Evolutionary conservation across 2,113 vertebrate species (phyloP), one percentile per base, ranked within the genome.

Genomic region (Lasiurus cinereus): DNA sequence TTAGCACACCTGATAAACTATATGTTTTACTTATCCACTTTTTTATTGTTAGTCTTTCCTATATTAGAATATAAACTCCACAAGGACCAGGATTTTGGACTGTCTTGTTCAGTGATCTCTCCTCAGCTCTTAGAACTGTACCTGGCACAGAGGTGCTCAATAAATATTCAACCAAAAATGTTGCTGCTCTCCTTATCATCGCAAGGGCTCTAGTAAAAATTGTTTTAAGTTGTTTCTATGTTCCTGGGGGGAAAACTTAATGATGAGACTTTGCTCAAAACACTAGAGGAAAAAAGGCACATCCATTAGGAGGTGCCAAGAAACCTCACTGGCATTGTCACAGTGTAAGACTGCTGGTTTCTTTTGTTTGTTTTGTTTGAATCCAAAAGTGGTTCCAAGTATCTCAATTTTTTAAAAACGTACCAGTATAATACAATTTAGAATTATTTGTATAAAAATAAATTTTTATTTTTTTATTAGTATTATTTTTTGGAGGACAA

Each of bases 371-470:
- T 50, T 72, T 88, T 54, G 13, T 73, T 89, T 89, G 14, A 77
- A 89, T 70, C 52, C 24, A 54, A 79, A 78, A 54, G 16, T 62
- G 22, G 31, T 12, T 72, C 16, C 72, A 72, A 6, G 8, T 24
- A 74, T 16, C 48, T 90, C 9, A n/a, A 48, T 85, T 85, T 90
- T 79, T 64, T 1, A 29, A 77, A n/a, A 50, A 52, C 46, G 14
- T 64, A 2, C 33, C 66, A 59, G 8, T 62, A 18, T 50, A 48
- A 78, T n/a, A 36, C 0, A 48, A 79, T 79, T 95, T 29, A 52
- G 59, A 52, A 78, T 86, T 43, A 94, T 74, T 80, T 21, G 31
- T 27, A 29, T 83, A 69, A 90, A 70, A 93, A 31, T 82, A 72
- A 43, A 21, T 13, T 89, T 93, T 93, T 78, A 54, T 83, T 73